Percentiles rank a stretch among this genome's conserved stretches.
Conservation (phyloP, 2,113 vertebrate species). For the Bujurquina vittata region DNA sequence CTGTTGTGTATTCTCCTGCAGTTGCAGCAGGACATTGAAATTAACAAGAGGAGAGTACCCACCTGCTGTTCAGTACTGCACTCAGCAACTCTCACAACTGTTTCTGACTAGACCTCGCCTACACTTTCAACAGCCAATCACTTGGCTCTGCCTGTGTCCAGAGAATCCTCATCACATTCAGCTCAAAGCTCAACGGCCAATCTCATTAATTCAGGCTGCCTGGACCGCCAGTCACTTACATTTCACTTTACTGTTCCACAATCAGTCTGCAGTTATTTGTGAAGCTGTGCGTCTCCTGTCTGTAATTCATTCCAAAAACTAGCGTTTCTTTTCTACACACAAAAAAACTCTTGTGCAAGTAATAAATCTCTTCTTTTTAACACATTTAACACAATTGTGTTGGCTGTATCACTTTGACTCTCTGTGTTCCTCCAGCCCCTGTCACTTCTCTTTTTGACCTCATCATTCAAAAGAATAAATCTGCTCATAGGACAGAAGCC, state of each 20-base stretch:
- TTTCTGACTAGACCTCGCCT: constrained; percentile 14
- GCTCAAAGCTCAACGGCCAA: constrained; percentile 18
- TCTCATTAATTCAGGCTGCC: constrained; percentile 33
- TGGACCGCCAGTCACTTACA: background rate
- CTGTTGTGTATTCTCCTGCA: constrained; percentile 51
- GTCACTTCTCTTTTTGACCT: constrained; percentile 55
- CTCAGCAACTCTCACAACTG: constrained; percentile 43
- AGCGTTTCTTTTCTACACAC: background rate
- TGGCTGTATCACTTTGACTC: constrained; percentile 17
- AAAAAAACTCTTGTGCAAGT: constrained; percentile 32
- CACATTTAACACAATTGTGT: constrained; percentile 7
- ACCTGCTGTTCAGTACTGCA: constrained; percentile 37
- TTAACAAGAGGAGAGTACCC: constrained; percentile 55
- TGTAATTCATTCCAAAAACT: background rate
- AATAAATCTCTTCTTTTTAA: constrained; percentile 44
- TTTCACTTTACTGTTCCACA: constrained; percentile 24
- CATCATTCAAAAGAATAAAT: constrained; percentile 67
- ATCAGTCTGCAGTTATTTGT: background rate
- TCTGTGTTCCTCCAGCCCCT: constrained; percentile 1
- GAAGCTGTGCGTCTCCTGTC: background rate
- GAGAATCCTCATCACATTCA: constrained; percentile 3
- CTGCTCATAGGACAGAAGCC: constrained; percentile 15
- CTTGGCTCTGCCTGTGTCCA: background rate
- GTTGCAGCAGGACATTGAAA: constrained; percentile 53
- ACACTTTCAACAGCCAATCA: background rate